phyloP scores from a whole-genome alignment of 2,888 invertebrate species.

The Myopa testacea region DNA sequence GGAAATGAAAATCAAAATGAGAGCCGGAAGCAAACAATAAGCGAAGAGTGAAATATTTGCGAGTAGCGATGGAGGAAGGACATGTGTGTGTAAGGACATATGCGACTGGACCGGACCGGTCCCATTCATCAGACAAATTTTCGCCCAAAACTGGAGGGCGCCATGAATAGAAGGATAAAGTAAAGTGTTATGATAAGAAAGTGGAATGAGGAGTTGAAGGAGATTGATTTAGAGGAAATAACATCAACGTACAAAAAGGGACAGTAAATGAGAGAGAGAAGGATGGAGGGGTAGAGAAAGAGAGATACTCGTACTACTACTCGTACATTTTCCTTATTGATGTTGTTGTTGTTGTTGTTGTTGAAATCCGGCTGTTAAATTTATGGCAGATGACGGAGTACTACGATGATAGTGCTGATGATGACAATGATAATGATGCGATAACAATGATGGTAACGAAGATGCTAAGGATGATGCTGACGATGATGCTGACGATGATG shows the following conservation, averaged over 20 bases:
- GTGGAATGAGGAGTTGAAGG: not conserved
- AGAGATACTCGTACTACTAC: not conserved
- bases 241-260: not conserved
- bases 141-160: not conserved
- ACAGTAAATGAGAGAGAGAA: not conserved
- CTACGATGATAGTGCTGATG: too few species aligned
- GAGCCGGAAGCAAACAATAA: slow-evolving; percentile 29
- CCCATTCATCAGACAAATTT: not conserved
- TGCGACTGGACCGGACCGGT: not conserved
- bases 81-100: slow-evolving; percentile 21
- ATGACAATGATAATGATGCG: not conserved
- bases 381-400: too few species aligned
- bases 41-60: slow-evolving; percentile 32
- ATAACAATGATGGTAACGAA: not conserved
- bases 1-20: slow-evolving; percentile 8
- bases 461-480: not conserved
- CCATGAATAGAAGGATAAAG: not conserved
- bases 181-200: not conserved
- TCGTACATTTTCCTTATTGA: not conserved
- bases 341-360: not conserved
- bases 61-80: slow-evolving; percentile 27
- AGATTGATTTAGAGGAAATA: not conserved
- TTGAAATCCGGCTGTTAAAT: not conserved
- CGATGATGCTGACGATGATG: not conserved
- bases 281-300: not conserved